Base-by-base conservation (phyloP, 1,140 invertebrate species). In the Lutraria rhynchaena region DNA sequence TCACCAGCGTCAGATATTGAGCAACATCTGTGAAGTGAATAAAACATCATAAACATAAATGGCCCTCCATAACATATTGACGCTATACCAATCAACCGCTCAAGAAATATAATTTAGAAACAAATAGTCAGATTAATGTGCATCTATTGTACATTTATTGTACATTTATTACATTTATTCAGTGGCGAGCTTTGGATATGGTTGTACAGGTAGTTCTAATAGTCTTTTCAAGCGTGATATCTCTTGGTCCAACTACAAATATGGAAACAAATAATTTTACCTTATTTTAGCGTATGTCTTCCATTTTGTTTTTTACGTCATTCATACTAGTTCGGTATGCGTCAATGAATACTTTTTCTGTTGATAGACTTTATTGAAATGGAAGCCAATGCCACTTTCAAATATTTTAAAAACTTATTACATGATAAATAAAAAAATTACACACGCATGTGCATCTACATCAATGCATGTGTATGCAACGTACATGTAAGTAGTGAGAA, bases 161-260 rank as follows among this genome's bases (percentile, higher is more conserved):
- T n/a, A n/a, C n/a, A n/a, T n/a, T n/a, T n/a, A n/a, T n/a, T n/a
- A n/a, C n/a, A n/a, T n/a, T n/a, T n/a, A 73, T 13, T 89, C 86
- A 11, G 84, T 78, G 0, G 87, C 87, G 27, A 90, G 78, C 95
- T 58, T 95, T 96, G 81, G 95, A 96, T 53, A 94, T 94, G 82
- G 86, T 22, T 85, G 51, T 19, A 85, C n/a, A 0, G 83, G 87
- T 35, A 87, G 31, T 76, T 89, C 84, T 27, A 96, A 88, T 83
- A 96, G 92, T 75, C 94, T 95, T 87, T 97, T 95, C 80, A 98
- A 92, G 77, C 95, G 94, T 24, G 93, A 93, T 46, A 97, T 95
- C 92, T 98, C 96, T 63, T 95, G 94, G 88, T 97, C 96, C 58
- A 97, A 91, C 75, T 91, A 33, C 13, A 84, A 61, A 81, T 55